A percentile compares a stretch with the other conserved stretches of the same genome.
phyloP scores from a whole-genome alignment of 1,140 invertebrate species.

The Riptortus pedestris region DNA sequence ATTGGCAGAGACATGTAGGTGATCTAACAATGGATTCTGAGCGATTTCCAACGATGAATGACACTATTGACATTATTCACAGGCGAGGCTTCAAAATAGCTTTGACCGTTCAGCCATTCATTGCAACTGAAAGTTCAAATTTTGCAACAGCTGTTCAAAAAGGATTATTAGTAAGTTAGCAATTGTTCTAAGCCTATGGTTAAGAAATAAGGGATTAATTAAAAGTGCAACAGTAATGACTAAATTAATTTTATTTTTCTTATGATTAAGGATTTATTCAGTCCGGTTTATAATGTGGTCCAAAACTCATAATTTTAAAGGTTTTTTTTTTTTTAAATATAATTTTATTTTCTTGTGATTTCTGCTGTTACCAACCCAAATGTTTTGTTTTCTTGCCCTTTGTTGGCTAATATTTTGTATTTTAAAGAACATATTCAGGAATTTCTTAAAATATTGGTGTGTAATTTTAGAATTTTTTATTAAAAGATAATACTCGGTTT shows the following conservation, averaged over 20 bases:
- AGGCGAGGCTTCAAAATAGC: conserved; percentile 74
- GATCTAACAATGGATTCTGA: conserved; percentile 61
- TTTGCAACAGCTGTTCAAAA: conserved; percentile 65
- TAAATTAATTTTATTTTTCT: neutral
- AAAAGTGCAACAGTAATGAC: too few species aligned
- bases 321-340: too few species aligned
- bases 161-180: conserved; percentile 46
- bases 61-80: conserved; percentile 69
- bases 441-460: neutral
- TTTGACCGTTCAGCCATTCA: conserved; percentile 73
- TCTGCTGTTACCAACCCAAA: too few species aligned
- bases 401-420: too few species aligned
- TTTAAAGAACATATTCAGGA: too few species aligned
- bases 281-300: too few species aligned
- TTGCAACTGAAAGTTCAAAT: conserved; percentile 70
- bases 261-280: neutral
- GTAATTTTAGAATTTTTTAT: neutral
- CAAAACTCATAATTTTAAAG: too few species aligned
- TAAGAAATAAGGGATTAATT: too few species aligned
- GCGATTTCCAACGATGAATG: conserved; percentile 61
- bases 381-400: too few species aligned
- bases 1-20: conserved; percentile 71
- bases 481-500: too few species aligned
- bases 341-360: too few species aligned
- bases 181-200: too few species aligned